phyloP scores from a whole-genome alignment of 2,113 vertebrate species.

The Phoxinus phoxinus region DNA sequence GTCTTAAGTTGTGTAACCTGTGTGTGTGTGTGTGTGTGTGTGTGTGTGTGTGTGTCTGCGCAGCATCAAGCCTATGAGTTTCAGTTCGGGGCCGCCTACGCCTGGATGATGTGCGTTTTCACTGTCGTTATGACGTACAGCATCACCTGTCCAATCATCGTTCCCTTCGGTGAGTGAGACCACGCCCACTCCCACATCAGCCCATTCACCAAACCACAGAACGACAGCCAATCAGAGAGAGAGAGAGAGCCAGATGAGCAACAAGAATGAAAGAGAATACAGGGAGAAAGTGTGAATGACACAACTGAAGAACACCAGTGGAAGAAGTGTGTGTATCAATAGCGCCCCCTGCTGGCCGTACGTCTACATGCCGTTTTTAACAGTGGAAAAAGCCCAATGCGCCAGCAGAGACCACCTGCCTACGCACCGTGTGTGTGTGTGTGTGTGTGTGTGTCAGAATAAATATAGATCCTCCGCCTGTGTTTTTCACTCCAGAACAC shows the following conservation, averaged over 20 bases:
- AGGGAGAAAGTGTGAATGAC: neutral
- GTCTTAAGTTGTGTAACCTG: neutral
- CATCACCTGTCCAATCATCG: constrained; percentile 97
- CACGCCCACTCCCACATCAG: neutral
- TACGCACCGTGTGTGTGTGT: neutral
- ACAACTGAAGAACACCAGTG: neutral
- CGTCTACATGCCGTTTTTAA: neutral
- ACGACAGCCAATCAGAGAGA: neutral
- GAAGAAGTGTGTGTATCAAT: neutral
- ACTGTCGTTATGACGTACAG: constrained; percentile 99
- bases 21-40: neutral
- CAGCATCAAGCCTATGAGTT: constrained; percentile 98
- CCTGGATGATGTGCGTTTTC: constrained; percentile 99
- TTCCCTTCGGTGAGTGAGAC: constrained; percentile 88
- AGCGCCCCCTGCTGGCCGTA: constrained; percentile 43
- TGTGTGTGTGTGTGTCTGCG: neutral
- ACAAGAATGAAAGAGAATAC: neutral
- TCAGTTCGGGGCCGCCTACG: constrained; percentile 95
- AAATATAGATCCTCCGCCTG: constrained; percentile 23
- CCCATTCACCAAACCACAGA: constrained; percentile 19
- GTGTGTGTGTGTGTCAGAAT: neutral
- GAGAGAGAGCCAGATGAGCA: neutral
- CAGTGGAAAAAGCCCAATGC: neutral
- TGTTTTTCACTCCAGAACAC: constrained; percentile 13
- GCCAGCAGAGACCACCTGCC: neutral